These are phyloP conservation scores for Stenodema calcarata DNA, from an alignment of 2,888 invertebrate genomes.

Conservation along the genomic window DNA sequence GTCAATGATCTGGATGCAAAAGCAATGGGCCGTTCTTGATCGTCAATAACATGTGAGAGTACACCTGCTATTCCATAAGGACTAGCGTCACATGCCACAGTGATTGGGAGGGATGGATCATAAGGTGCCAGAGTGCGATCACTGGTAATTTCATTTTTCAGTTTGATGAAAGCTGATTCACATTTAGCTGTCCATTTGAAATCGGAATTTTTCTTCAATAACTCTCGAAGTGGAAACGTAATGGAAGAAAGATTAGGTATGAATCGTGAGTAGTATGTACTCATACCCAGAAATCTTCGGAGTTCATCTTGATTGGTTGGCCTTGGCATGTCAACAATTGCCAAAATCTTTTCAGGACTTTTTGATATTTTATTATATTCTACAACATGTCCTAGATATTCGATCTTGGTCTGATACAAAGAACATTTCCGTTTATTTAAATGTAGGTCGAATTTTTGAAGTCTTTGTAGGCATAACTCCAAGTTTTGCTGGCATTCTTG, in stretches of 20 bases:
- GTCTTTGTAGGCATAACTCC: too few relatives aligned
- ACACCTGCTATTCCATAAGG: conserved; percentile 51
- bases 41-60: conserved; percentile 18
- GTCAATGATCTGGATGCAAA: conserved; percentile 56
- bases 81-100: too few relatives aligned
- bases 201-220: neutral
- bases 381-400: too few relatives aligned
- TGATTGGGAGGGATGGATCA: conserved; percentile 54
- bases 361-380: conserved; percentile 7
- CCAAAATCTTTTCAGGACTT: neutral
- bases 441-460: too few relatives aligned
- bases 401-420: conserved; percentile 40
- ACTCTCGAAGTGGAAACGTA: neutral
- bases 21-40: conserved; percentile 34
- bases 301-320: neutral
- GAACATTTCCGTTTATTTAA: too few relatives aligned
- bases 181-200: conserved; percentile 52
- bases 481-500: conserved; percentile 54
- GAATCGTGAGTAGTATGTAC: too few relatives aligned
- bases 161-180: conserved; percentile 53
- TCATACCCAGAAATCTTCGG: neutral
- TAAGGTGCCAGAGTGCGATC: conserved; percentile 34
- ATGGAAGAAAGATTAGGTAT: neutral
- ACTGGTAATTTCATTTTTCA: conserved; percentile 55
- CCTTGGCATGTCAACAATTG: neutral